These are phyloP conservation scores for Anadara kagoshimensis DNA, from an alignment of 1,140 invertebrate genomes.

Conservation along the genomic window DNA sequence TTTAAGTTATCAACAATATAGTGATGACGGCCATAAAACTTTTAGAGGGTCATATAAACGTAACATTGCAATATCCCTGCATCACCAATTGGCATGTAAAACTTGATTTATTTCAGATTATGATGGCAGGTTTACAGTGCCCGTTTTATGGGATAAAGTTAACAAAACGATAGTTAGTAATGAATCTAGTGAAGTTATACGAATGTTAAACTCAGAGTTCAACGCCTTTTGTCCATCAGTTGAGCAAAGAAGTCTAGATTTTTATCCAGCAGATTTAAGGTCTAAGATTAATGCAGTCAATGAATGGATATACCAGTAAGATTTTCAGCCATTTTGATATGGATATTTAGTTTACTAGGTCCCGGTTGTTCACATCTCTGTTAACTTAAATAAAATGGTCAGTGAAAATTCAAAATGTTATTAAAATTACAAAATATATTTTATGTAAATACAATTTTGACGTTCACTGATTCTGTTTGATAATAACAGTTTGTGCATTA, in stretches of 20 bases:
- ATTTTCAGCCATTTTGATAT: not conserved
- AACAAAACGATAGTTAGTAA: conserved; percentile 68
- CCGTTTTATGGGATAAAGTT: conserved; percentile 67
- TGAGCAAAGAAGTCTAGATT: conserved; percentile 61
- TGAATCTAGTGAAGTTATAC: conserved; percentile 70
- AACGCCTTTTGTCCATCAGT: conserved; percentile 65
- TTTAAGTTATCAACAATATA: too few relatives aligned
- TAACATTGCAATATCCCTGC: too few relatives aligned
- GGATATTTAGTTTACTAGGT: not conserved
- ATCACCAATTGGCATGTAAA: too few relatives aligned
- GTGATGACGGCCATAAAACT: too few relatives aligned
- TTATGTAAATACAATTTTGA: too few relatives aligned
- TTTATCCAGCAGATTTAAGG: conserved; percentile 61
- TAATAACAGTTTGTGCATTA: too few relatives aligned
- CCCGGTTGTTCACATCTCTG: too few relatives aligned
- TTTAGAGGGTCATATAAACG: too few relatives aligned
- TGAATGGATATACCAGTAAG: conserved; percentile 67
- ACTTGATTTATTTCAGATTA: conserved; percentile 53
- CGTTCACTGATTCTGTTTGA: too few relatives aligned
- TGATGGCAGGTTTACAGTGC: conserved; percentile 58
- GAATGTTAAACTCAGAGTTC: conserved; percentile 71
- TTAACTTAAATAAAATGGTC: too few relatives aligned
- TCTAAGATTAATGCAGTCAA: conserved; percentile 64
- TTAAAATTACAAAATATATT: too few relatives aligned
- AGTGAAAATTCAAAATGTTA: too few relatives aligned